Conservation (phyloP, 2,113 vertebrate species). For the Burhinus oedicnemus region DNA sequence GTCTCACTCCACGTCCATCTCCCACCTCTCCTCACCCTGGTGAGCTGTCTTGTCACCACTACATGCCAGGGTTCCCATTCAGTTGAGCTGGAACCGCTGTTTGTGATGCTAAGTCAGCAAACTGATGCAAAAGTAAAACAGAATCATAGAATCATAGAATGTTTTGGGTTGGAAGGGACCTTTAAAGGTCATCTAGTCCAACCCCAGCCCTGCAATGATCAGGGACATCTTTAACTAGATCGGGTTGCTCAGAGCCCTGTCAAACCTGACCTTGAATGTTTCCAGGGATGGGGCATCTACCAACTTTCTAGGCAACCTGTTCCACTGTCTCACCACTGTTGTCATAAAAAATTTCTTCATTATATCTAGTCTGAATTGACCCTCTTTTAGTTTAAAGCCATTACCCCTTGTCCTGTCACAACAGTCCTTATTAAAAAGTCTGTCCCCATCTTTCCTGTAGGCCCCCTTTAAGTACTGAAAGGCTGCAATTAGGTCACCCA, state of each 20-base stretch:
- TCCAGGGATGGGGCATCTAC: not conserved
- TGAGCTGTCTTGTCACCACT: not conserved
- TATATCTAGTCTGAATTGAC: not conserved
- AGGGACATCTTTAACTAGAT: not conserved
- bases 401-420: not conserved
- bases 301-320: not conserved
- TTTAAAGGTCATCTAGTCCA: not conserved
- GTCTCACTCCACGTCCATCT: not conserved
- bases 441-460: not conserved
- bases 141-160: not conserved
- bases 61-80: not conserved
- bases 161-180: not conserved
- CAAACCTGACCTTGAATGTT: not conserved
- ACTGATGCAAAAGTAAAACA: not conserved
- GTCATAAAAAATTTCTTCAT: not conserved
- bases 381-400: not conserved
- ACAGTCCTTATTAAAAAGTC: not conserved
- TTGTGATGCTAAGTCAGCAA: not conserved
- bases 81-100: not conserved
- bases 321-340: not conserved
- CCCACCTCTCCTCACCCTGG: not conserved
- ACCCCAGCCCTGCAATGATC: not conserved
- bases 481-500: rapidly evolving
- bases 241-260: not conserved
- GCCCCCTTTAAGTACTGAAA: not conserved